A percentile compares a stretch with the other conserved stretches of the same genome.
Evolutionary conservation across 2,113 vertebrate species (phyloP).

Genomic region (Chloebia gouldiae): DNA sequence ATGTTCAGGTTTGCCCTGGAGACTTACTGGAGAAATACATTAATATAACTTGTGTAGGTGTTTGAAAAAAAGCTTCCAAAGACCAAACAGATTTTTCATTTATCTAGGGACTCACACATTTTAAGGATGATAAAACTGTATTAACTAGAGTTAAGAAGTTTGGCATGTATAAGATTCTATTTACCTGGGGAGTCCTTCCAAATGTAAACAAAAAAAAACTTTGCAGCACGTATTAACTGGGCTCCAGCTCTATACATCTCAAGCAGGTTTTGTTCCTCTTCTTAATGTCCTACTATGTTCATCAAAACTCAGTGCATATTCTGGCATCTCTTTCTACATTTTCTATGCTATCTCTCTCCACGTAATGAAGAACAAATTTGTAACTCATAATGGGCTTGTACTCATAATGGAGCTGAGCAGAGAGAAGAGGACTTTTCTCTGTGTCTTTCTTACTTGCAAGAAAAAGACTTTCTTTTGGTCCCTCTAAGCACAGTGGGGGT

Average conservation of each 20-base stretch:
- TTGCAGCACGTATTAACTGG: neutral
- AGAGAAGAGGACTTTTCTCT: neutral
- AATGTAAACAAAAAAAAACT: neutral
- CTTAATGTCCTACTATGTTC: neutral
- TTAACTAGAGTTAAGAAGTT: neutral
- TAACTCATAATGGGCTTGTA: neutral
- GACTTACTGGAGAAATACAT: neutral
- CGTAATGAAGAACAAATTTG: neutral
- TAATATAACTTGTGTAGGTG: neutral
- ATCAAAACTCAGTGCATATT: neutral
- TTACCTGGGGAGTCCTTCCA: neutral
- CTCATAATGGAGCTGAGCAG: neutral
- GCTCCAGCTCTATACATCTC: neutral
- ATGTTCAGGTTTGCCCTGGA: neutral
- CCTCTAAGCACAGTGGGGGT: neutral
- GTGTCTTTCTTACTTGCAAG: neutral
- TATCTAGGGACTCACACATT: neutral
- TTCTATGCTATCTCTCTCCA: neutral
- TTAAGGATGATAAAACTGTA: neutral
- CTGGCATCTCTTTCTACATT: neutral
- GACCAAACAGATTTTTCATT: neutral
- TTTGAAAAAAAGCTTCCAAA: neutral
- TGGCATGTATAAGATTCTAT: neutral
- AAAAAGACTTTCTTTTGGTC: neutral
- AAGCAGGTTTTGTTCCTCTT: neutral